Evolutionary conservation across 2,113 vertebrate species (phyloP).

Genomic region (Saiga tatarica): DNA sequence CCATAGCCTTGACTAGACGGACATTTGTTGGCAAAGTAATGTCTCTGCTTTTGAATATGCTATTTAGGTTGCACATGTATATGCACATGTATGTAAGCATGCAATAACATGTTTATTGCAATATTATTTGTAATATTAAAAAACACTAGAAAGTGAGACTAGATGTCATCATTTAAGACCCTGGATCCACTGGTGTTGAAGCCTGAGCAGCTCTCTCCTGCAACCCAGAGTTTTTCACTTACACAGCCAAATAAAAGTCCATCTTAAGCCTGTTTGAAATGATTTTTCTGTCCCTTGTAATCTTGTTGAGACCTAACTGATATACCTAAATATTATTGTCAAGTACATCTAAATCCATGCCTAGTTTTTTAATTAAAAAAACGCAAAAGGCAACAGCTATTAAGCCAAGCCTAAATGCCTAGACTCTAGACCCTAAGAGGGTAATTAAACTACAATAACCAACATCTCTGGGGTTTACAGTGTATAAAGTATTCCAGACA

Average conservation of each 20-base stretch:
- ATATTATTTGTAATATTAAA: not conserved
- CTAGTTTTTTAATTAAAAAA: not conserved
- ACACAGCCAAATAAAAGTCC: not conserved
- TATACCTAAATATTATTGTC: not conserved
- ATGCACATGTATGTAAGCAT: not conserved
- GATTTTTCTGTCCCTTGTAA: constrained; percentile 4
- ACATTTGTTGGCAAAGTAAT: no score
- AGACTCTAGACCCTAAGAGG: not conserved
- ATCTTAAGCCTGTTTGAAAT: not conserved
- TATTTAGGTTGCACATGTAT: no score
- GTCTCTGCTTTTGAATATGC: no score
- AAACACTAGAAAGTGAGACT: not conserved
- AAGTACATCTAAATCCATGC: constrained; percentile 3
- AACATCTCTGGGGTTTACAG: constrained; percentile 2
- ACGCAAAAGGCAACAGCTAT: constrained; percentile 9
- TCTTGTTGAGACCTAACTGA: not conserved
- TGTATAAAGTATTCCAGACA: not conserved
- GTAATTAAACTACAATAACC: constrained; percentile 34
- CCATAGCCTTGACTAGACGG: no score
- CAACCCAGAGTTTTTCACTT: not conserved
- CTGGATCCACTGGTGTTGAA: not conserved
- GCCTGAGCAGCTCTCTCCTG: not conserved
- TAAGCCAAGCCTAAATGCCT: constrained; percentile 19
- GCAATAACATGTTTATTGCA: not conserved
- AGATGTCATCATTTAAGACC: not conserved